Percentiles rank a stretch among this genome's conserved stretches.
These are phyloP conservation scores for Epistrophe eligans DNA, from an alignment of 2,888 invertebrate species.

Conservation along the genomic window DNA sequence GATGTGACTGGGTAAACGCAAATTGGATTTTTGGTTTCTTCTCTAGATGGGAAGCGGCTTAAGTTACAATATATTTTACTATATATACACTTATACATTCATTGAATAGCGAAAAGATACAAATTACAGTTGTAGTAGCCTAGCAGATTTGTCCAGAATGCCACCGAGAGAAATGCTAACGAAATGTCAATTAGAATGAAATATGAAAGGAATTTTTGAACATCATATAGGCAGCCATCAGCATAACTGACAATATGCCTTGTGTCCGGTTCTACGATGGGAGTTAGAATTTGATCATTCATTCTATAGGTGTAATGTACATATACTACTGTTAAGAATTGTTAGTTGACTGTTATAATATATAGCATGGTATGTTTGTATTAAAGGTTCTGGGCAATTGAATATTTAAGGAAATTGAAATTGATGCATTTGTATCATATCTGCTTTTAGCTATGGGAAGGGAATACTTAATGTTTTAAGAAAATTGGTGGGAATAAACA, in stretches of 20 bases:
- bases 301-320: not conserved
- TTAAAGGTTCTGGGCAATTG: no score
- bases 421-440: no score
- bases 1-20: conserved; percentile 65
- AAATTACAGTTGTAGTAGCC: conserved; percentile 59
- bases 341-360: not conserved
- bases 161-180: conserved; percentile 48
- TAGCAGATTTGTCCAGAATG: conserved; percentile 45
- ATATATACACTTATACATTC: conserved; percentile 15
- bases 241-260: conserved; percentile 29
- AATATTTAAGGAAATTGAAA: no score
- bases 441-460: no score
- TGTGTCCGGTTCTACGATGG: conserved; percentile 1
- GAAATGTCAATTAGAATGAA: conserved; percentile 74
- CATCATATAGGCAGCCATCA: conserved; percentile 20
- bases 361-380: no score
- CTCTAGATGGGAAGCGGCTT: conserved; percentile 60
- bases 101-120: conserved; percentile 42
- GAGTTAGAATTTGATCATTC: conserved; percentile 11
- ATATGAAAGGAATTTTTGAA: conserved; percentile 60
- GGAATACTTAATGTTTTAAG: no score
- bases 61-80: conserved; percentile 44
- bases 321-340: not conserved
- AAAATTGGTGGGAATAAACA: no score
- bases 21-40: conserved; percentile 74